phyloP scores from a whole-genome alignment of 2,113 vertebrate genomes.

The Lichenostomus cassidix region DNA sequence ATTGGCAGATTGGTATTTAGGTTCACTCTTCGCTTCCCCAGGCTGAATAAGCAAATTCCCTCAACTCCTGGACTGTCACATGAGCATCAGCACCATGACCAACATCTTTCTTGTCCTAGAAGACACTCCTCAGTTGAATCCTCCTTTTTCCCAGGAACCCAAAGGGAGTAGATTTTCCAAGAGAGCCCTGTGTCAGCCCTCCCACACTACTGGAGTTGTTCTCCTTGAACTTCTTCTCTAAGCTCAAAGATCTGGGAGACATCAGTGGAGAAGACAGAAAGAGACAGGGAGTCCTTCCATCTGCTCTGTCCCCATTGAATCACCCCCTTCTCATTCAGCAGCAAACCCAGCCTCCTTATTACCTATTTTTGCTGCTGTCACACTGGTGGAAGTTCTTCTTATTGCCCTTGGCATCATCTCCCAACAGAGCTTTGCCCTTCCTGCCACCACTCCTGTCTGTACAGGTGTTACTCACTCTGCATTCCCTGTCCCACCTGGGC shows the following conservation, averaged over 20 bases:
- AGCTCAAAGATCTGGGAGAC: not conserved
- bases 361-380: not conserved
- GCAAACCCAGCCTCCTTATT: not conserved
- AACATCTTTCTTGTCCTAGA: not conserved
- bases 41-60: not conserved
- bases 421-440: not conserved
- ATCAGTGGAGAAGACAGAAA: not conserved
- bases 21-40: not conserved
- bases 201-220: not conserved
- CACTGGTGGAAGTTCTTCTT: not conserved
- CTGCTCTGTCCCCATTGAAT: not conserved
- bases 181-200: not conserved
- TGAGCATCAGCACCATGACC: not conserved
- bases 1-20: not conserved
- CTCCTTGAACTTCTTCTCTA: not conserved
- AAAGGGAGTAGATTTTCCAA: not conserved
- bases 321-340: not conserved
- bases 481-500: not conserved
- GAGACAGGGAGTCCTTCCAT: not conserved
- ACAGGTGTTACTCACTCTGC: not conserved
- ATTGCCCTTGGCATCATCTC: not conserved
- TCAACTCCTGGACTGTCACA: not conserved
- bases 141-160: not conserved
- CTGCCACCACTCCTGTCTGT: not conserved
- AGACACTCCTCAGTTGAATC: not conserved